phyloP scores from a whole-genome alignment of 2,113 vertebrate species.

The human (Homo sapiens) region GRCh38 chr15:50313001-50313500 shows the following conservation, averaged over 20 bases:
- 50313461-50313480: not conserved
- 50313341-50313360: not conserved
- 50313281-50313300: not conserved
- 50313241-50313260: not conserved
- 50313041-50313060: not conserved
- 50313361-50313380: not conserved
- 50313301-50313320: not conserved
- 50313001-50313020: not conserved
- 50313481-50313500: not conserved
- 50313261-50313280: not conserved
- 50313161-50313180: not conserved
- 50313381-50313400: not conserved
- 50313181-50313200: not conserved
- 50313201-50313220: not conserved
- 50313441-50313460: not conserved
- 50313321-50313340: not conserved
- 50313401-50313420: not conserved
- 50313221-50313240: not conserved
- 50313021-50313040: not conserved
- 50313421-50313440: not conserved
- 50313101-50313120: not conserved
- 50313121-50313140: not conserved
- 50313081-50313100: not conserved
- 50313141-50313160: not conserved
- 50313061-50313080: not conserved